Base-by-base conservation (phyloP, 2,797 vertebrate species). In the Lophura swinhoii region DNA sequence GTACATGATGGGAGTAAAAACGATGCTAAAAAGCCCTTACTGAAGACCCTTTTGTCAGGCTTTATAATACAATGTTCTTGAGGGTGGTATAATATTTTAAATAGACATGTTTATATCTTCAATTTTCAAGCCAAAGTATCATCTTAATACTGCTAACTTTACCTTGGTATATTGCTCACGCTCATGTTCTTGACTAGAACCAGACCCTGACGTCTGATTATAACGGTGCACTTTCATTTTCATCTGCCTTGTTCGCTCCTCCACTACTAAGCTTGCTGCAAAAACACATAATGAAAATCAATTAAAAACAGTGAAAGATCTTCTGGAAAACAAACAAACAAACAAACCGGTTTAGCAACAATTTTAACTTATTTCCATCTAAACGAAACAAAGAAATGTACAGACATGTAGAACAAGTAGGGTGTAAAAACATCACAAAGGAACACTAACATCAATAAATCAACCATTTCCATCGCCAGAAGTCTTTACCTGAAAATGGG, bases 111-210 rank as follows among this genome's bases (percentile, higher is more conserved):
- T 81, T 89, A 81, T 71, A 24, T 71, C 49, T 90, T 68, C 39
- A 83, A 20, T 67, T 92, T 95, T 92, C 87, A 84, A 94, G 85
- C 82, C 87, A 91, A 92, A 93, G 58, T 94, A 96, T 53, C 41
- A 64, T 60, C 96, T 79, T 88, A 92, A 92, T 87, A 93, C 88
- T 95, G 90, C 95, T 97, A 94, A 95, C 89, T 96, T 97, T 96
- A 98, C 98, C 98, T 99, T 99, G 97, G 98, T 98, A 98, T 99
- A 99, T 95, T 99, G 98, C 97, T 99, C 99, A 93, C 97, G 98
- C 96, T 99, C 98, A 92, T 98, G 98, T 97, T 99, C 98, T 87
- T 98, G 99, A 97, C 99, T 99, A 98, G 99, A 99, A 97, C 98
- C 98, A 97, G 98, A 97, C 97, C 98, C 98, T 97, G 98, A 97